Conservation (phyloP, 2,888 invertebrate genomes). For the Oscheius sp. region DNA sequence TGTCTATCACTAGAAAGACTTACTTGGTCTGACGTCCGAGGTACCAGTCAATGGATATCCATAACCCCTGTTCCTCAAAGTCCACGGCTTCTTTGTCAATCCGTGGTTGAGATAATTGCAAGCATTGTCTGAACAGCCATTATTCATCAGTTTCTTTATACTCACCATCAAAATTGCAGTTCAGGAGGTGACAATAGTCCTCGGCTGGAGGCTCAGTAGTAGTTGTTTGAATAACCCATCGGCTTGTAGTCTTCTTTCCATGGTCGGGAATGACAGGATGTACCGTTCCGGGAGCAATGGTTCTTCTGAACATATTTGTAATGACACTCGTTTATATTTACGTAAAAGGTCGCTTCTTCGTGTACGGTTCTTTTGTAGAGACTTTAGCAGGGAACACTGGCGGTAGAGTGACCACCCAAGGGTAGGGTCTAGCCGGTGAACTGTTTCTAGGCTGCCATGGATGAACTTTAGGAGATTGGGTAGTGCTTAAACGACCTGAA, state of each 20-base stretch:
- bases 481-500: background rate
- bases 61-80: constrained; percentile 67
- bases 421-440: background rate
- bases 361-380: constrained; percentile 41
- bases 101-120: constrained; percentile 72
- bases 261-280: constrained; percentile 29
- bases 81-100: constrained; percentile 72
- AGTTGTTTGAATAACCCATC: constrained; percentile 40
- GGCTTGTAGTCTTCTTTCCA: constrained; percentile 29
- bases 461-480: constrained; percentile 25
- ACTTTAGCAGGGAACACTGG: constrained; percentile 31
- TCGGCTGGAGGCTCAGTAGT: constrained; percentile 43
- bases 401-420: constrained; percentile 30
- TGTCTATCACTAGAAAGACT: background rate
- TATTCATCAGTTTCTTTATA: background rate
- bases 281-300: constrained; percentile 3
- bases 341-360: constrained; percentile 40
- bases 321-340: background rate
- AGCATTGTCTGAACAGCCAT: constrained; percentile 62
- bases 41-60: constrained; percentile 69
- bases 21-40: constrained; percentile 67
- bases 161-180: constrained; percentile 70
- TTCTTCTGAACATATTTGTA: background rate
- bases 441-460: constrained; percentile 24
- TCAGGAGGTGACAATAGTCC: constrained; percentile 68